Conservation (phyloP, 1,140 invertebrate genomes). For the Diabrotica virgifera region DNA sequence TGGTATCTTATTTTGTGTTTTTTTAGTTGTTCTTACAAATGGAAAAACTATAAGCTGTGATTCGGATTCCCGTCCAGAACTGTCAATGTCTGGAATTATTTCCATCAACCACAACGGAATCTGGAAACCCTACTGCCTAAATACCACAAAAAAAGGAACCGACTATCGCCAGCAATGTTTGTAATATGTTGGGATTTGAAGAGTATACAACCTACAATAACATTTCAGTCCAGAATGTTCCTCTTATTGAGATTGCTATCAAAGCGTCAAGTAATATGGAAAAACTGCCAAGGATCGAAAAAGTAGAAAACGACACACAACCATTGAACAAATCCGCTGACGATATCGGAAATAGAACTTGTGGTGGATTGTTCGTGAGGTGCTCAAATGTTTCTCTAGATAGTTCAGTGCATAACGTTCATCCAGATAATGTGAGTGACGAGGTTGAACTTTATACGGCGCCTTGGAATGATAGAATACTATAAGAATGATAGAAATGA, state of each 20-base stretch:
- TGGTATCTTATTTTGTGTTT: constrained; percentile 5
- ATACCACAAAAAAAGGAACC: constrained; percentile 39
- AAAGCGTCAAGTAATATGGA: not conserved
- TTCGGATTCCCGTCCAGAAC: constrained; percentile 55
- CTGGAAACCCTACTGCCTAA: constrained; percentile 62
- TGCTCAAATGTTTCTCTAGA: constrained; percentile 38
- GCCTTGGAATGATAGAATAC: constrained; percentile 74
- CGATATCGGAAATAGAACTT: constrained; percentile 13
- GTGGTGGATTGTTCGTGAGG: constrained; percentile 44
- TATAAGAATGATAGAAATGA: too few species aligned
- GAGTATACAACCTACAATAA: constrained; percentile 39
- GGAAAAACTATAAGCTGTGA: constrained; percentile 58
- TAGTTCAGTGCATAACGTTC: constrained; percentile 18
- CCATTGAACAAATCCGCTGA: too few species aligned
- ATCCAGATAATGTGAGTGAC: constrained; percentile 22
- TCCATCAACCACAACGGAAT: constrained; percentile 54
- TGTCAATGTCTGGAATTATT: constrained; percentile 59
- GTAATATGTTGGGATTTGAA: constrained; percentile 62
- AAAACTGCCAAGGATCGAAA: too few species aligned
- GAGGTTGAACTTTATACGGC: constrained; percentile 47
- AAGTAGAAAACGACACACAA: not conserved
- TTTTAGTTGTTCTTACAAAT: constrained; percentile 52
- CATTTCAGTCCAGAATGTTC: constrained; percentile 29
- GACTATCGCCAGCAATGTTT: constrained; percentile 52
- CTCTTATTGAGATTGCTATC: constrained; percentile 14